These are phyloP conservation scores for Scophthalmus maximus DNA, from an alignment of 2,113 vertebrate genomes.

Conservation along the genomic window DNA sequence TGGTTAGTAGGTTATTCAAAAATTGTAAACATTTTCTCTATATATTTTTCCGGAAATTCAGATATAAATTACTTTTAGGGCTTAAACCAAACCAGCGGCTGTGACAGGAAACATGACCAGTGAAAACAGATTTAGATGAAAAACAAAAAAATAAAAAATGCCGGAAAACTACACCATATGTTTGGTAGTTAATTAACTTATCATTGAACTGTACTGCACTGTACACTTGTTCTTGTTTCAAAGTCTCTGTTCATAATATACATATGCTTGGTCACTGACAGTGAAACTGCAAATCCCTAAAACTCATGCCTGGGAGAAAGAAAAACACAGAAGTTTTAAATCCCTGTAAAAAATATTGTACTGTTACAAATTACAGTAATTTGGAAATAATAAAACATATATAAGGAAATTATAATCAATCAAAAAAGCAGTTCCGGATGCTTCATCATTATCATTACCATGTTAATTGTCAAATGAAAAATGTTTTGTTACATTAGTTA, in stretches of 20 bases:
- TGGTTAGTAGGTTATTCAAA: too few species aligned
- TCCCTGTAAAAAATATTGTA: too few species aligned
- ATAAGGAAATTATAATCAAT: not conserved
- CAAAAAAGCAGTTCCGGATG: too few species aligned
- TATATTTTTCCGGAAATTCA: not conserved
- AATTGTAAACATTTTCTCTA: not conserved
- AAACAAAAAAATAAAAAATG: too few species aligned
- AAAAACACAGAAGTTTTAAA: too few species aligned
- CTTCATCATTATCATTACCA: not conserved
- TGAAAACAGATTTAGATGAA: not conserved
- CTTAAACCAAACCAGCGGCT: not conserved
- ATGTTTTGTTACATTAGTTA: not conserved
- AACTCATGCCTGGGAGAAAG: too few species aligned
- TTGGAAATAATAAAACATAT: not conserved
- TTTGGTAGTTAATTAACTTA: not conserved
- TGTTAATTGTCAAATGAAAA: not conserved
- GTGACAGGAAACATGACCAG: not conserved
- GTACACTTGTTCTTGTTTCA: too few species aligned
- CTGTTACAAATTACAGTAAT: too few species aligned
- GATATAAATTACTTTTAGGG: not conserved
- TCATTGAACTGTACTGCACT: too few species aligned
- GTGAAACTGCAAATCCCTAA: too few species aligned
- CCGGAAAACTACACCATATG: not conserved
- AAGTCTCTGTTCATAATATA: too few species aligned
- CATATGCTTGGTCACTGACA: too few species aligned